These are phyloP conservation scores for Leucophenga maculata DNA, from an alignment of 2,888 invertebrate species.

Conservation along the genomic window DNA sequence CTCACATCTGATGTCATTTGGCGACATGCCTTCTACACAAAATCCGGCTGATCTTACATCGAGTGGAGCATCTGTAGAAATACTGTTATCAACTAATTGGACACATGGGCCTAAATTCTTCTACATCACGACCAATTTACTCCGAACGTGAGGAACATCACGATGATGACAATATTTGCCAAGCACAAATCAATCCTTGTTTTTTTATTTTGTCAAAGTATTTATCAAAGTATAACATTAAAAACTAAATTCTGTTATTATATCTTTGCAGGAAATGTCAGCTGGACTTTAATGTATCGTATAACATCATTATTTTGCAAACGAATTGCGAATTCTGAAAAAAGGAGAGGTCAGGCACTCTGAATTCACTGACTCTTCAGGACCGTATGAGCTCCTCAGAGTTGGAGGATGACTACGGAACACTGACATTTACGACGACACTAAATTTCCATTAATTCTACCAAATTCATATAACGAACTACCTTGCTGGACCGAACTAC, in stretches of 20 bases:
- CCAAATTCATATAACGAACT: background rate
- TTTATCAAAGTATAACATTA: background rate
- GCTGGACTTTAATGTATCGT: background rate
- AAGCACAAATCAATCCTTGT: background rate
- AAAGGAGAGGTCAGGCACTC: background rate
- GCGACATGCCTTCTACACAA: background rate
- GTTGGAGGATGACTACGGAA: constrained; percentile 27
- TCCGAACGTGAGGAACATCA: background rate
- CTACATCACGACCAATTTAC: too few relatives aligned
- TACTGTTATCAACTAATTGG: constrained; percentile 26
- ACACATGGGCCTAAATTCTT: constrained; percentile 29
- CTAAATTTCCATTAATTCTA: background rate
- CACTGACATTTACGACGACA: constrained; percentile 13
- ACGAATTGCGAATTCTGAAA: background rate
- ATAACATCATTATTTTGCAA: background rate
- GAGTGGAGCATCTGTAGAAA: background rate
- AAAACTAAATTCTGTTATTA: too few relatives aligned
- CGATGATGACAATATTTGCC: constrained; percentile 48
- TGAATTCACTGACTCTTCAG: background rate
- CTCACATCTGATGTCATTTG: too few relatives aligned
- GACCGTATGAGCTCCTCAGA: background rate
- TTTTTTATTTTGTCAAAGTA: background rate
- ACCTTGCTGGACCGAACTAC: constrained; percentile 31
- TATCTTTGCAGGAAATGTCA: too few relatives aligned
- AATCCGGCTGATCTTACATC: constrained; percentile 9